Evolutionary conservation across 2,113 vertebrate genomes (phyloP).

Genomic region (Ameiurus melas): DNA sequence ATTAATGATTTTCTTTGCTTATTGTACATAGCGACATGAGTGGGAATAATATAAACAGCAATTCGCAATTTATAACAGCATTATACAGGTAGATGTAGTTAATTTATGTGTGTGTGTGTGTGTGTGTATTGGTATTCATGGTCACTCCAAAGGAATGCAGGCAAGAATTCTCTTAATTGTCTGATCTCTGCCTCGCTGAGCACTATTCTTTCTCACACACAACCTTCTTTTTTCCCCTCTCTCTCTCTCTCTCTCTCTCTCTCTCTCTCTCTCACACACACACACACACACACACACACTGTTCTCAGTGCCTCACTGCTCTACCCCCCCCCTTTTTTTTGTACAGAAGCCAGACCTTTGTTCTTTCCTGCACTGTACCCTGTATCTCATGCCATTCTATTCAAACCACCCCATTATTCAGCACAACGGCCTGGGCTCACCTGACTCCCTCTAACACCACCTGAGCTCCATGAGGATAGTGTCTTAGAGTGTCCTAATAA

Average conservation of each 20-base stretch:
- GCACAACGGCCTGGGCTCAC: background rate
- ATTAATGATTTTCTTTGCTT: background rate
- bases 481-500: background rate
- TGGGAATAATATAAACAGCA: background rate
- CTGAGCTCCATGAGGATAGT: background rate
- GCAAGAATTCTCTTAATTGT: conserved; percentile 49
- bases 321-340: background rate
- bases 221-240: conserved; percentile 9
- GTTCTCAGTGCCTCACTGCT: background rate
- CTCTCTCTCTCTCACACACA: conserved; percentile 12
- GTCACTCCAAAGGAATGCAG: conserved; percentile 44
- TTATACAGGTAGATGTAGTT: background rate
- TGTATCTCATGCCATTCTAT: background rate
- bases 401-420: background rate
- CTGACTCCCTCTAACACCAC: background rate
- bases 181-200: conserved; percentile 33
- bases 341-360: conserved; percentile 14
- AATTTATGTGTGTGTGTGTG: background rate
- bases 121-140: conserved; percentile 37
- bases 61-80: background rate
- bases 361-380: conserved; percentile 22
- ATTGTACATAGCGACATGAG: background rate
- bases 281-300: conserved; percentile 10
- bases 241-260: too few relatives aligned
- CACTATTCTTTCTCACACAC: conserved; percentile 32